Conservation (phyloP, 2,888 invertebrate species). For the Danaus chrysippus region DNA sequence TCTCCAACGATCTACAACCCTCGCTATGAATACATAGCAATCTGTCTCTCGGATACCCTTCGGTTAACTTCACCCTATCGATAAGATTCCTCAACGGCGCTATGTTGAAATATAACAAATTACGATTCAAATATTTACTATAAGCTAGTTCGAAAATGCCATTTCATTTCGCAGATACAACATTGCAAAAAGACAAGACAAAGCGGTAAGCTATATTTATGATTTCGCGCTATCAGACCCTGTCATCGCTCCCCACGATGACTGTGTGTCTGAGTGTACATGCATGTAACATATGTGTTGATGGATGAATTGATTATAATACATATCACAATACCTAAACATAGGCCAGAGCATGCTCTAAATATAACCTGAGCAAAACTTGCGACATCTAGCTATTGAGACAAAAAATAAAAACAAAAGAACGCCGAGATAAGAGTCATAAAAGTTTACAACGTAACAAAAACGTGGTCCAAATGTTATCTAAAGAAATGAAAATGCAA, state of each 20-base stretch:
- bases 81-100: no score
- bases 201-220: slow-evolving; percentile 58
- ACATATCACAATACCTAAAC: background rate
- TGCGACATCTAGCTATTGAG: background rate
- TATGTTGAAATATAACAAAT: background rate
- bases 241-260: slow-evolving; percentile 49
- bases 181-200: slow-evolving; percentile 41
- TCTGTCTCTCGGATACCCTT: no score
- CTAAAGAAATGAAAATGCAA: slow-evolving; percentile 40
- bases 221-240: slow-evolving; percentile 62
- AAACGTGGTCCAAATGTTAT: slow-evolving; percentile 36
- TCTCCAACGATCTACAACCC: slow-evolving; percentile 3
- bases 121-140: slow-evolving; percentile 6
- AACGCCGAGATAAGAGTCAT: slow-evolving; percentile 20
- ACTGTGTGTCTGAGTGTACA: background rate
- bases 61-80: no score
- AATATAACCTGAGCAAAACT: no score
- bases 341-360: background rate
- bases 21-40: background rate
- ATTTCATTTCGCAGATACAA: slow-evolving; percentile 35
- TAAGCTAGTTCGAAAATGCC: slow-evolving; percentile 20
- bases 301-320: background rate
- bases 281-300: slow-evolving; percentile 17
- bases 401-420: background rate
- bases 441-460: slow-evolving; percentile 29